Evolutionary conservation across 2,888 invertebrate genomes (phyloP).

Genomic region (Galerucella calmariensis): DNA sequence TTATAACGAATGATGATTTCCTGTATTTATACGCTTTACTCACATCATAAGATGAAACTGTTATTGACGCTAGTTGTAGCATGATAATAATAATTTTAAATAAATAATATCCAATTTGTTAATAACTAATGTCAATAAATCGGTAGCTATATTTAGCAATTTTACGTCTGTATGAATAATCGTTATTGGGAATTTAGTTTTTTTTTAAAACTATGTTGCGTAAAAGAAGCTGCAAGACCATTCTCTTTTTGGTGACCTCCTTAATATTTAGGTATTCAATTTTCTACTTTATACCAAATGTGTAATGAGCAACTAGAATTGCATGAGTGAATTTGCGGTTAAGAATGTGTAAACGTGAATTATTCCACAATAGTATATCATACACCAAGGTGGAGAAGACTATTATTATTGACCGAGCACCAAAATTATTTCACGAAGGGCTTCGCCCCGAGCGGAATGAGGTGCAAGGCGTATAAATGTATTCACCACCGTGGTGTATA

Average conservation of each 20-base stretch:
- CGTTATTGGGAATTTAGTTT: too few species aligned
- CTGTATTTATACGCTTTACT: conserved; percentile 16
- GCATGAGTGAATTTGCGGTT: not conserved
- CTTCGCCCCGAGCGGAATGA: too few species aligned
- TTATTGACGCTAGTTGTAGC: conserved; percentile 12
- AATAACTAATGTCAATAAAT: conserved; percentile 11
- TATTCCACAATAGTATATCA: too few species aligned
- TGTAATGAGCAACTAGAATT: not conserved
- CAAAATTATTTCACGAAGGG: too few species aligned
- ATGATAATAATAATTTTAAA: conserved; percentile 14
- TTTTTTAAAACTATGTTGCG: not conserved
- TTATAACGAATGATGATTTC: not conserved
- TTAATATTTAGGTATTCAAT: not conserved
- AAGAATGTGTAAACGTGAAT: not conserved
- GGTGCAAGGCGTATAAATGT: too few species aligned
- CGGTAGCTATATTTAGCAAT: conserved; percentile 23
- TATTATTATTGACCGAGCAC: too few species aligned
- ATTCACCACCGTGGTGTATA: too few species aligned
- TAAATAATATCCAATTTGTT: conserved; percentile 22
- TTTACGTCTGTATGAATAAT: not conserved
- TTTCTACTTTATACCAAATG: not conserved
- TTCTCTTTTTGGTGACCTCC: not conserved
- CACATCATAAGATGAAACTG: conserved; percentile 7
- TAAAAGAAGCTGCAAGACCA: not conserved
- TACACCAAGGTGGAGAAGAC: too few species aligned